These are phyloP conservation scores for Euphydryas editha DNA, from an alignment of 2,888 invertebrate genomes.

Conservation along the genomic window DNA sequence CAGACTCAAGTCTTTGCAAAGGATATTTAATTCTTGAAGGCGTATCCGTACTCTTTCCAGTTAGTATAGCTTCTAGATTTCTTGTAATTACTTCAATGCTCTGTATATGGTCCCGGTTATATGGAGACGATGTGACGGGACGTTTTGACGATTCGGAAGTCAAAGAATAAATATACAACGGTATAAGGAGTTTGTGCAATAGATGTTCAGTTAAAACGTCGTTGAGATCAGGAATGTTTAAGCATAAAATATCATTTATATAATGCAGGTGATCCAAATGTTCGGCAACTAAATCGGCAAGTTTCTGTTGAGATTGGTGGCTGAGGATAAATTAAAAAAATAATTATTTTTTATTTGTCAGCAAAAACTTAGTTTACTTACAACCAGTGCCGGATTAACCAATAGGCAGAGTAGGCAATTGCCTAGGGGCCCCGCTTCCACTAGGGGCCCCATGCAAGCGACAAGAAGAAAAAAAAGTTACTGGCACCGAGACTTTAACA, in stretches of 20 bases:
- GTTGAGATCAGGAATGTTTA: constrained; percentile 96
- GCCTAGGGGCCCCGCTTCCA: too few relatives aligned
- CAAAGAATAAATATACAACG: constrained; percentile 96
- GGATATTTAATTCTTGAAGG: constrained; percentile 66
- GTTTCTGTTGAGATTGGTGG: constrained; percentile 94
- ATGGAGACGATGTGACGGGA: constrained; percentile 62
- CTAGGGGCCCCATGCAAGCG: too few relatives aligned
- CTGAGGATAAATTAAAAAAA: constrained; percentile 78
- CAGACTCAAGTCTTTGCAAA: constrained; percentile 71
- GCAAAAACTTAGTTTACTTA: not conserved
- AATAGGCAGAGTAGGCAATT: too few relatives aligned
- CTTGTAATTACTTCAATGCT: constrained; percentile 85
- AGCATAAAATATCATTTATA: constrained; percentile 96
- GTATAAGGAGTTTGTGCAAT: constrained; percentile 95
- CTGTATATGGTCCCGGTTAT: constrained; percentile 74
- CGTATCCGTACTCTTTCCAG: constrained; percentile 82
- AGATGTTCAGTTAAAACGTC: constrained; percentile 97
- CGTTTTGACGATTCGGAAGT: constrained; percentile 74
- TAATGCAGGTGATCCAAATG: constrained; percentile 99
- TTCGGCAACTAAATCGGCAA: constrained; percentile 97
- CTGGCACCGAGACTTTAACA: too few relatives aligned
- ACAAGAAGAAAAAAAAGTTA: too few relatives aligned
- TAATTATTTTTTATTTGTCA: not conserved
- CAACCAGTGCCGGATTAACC: too few relatives aligned
- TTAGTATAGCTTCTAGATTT: constrained; percentile 86